Evolutionary conservation across 2,113 vertebrate genomes (phyloP), one percentile per base, ranked within the genome.

Genomic region (Sceloporus tristichus): DNA sequence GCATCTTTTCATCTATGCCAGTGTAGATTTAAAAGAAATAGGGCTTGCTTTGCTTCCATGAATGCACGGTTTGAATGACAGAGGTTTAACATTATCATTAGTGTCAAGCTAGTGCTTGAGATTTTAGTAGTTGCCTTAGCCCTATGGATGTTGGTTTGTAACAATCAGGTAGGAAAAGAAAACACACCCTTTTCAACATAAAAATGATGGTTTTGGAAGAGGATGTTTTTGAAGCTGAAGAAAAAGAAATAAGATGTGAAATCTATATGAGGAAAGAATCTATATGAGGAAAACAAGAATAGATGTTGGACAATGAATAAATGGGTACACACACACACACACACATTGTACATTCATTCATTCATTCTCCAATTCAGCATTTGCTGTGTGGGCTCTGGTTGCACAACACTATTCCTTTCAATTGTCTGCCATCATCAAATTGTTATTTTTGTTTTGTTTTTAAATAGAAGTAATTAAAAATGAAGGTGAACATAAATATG

Each of bases 11-110:
- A 90, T 91, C 91, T 78, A 0, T 48, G 25, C 53, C 85, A 90
- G 0, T n/a, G 77, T 40, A 91, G 40, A 79, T 95, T 95, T 94
- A 93, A 94, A 94, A 91, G 92, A 91, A 80, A 9, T 84, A 81
- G 91, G 70, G 90, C 9, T 13, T 92, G 77, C 88, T 95, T 93
- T 93, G 82, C 91, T 93, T 91, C 91, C 89, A 0, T 87, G 89
- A 88, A 92, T 88, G 80, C 88, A 70, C 85, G 84, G 90, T 84
- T 86, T 87, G 88, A 91, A 83, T 73, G 85, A 89, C 94, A 91
- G 82, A 88, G 92, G 93, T 96, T 94, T 93, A 95, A 88, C 91
- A 87, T 87, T 92, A 87, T 89, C 89, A 90, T 80, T 78, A 85
- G 79, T 92, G 91, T 92, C 78, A 88, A 87, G n/a, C 88, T 91